Evolutionary conservation across 2,113 vertebrate genomes (phyloP).

Genomic region (Aphyosemion australe): DNA sequence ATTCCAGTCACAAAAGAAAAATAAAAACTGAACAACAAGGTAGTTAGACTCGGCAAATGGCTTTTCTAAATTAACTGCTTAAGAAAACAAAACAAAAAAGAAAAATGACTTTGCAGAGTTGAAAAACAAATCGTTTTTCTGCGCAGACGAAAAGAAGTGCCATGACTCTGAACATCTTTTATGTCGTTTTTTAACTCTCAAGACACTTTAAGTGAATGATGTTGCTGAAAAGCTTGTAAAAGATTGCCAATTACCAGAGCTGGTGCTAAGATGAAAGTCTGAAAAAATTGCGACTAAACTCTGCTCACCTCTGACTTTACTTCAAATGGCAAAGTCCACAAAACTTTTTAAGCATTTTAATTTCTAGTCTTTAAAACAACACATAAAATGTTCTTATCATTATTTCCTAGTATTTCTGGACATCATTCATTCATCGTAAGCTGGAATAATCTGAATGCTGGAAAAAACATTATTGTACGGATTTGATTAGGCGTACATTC

Average conservation of each 20-base stretch:
- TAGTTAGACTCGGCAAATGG: not conserved
- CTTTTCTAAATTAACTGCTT: not conserved
- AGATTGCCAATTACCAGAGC: constrained; percentile 4
- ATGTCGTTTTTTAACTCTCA: not conserved
- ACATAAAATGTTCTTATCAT: too few species aligned
- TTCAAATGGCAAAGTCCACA: not conserved
- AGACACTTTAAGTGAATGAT: not conserved
- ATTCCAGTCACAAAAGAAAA: not conserved
- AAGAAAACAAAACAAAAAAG: not conserved
- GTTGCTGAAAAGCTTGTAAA: constrained; percentile 7
- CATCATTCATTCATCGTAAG: too few species aligned
- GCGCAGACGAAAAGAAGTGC: not conserved
- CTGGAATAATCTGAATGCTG: too few species aligned
- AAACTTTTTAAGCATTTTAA: too few species aligned
- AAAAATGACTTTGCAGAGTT: not conserved
- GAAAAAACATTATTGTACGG: too few species aligned
- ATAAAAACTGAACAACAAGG: not conserved
- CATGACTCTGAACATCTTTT: not conserved
- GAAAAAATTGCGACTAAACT: not conserved
- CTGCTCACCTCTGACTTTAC: not conserved
- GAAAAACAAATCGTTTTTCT: not conserved
- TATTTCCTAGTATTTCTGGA: too few species aligned
- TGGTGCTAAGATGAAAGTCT: constrained; percentile 1
- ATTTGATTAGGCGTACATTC: too few species aligned
- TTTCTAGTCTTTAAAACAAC: too few species aligned